Evolutionary conservation across 2,113 vertebrate species (phyloP), one percentile per base, ranked within the genome.

Genomic region (Nesoenas mayeri): DNA sequence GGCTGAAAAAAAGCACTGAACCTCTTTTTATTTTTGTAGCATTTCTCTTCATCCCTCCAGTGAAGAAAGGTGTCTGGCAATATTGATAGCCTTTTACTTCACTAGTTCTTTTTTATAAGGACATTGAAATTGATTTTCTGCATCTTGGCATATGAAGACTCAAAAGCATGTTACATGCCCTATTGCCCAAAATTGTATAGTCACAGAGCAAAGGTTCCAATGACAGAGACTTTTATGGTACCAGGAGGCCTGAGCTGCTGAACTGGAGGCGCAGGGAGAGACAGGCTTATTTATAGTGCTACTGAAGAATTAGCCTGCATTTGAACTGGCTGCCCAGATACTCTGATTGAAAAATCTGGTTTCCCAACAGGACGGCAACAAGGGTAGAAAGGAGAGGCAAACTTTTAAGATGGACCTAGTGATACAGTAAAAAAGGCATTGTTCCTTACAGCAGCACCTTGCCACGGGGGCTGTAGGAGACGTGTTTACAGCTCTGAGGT

Each of bases 91-190:
- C 34, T 93, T 96, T 81, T 2, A 12, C 73, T 54, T 82, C 85
- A 71, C 42, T 80, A 66, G 64, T 22, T 79, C 82, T 57, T 78
- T 82, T 91, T 86, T 84, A 89, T 66, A 51, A 79, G 91, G 75
- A 94, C 86, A 82, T 88, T 93, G 95, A 88, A 77, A 97, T 95
- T 96, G 79, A 97, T 97, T 97, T 97, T 78, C 82, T 87, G 78
- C 80, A 94, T 93, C 89, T 95, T 94, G 85, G 54, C 82, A 90
- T 40, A 51, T 70, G 74, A 96, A 91, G 93, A 79, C 84, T 88
- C 82, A 48, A 81, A 94, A 91, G 51, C 51, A 48, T 88, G 79
- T 81, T 94, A 89, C 77, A 79, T 94, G 90, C 85, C 73, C 89
- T 91, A 64, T 74, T 77, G 91, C 73, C 72, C 93, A 79, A 71